phyloP scores from a whole-genome alignment of 2,888 invertebrate genomes.

The Entomobrya multifasciata region DNA sequence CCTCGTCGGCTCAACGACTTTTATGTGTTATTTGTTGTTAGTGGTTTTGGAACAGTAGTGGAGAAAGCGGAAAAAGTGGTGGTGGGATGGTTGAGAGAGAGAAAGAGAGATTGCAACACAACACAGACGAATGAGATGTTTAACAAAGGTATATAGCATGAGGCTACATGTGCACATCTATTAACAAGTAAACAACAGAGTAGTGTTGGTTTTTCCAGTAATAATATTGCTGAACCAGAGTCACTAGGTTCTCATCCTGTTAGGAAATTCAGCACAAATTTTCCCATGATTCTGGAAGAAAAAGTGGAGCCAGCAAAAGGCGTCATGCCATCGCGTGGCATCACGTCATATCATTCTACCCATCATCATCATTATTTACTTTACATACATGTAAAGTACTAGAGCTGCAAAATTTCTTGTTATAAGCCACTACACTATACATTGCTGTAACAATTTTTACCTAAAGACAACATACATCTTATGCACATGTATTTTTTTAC shows the following conservation, averaged over 20 bases:
- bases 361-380: conserved; percentile 43
- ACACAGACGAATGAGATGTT: conserved; percentile 16
- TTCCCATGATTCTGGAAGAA: background rate
- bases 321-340: conserved; percentile 39
- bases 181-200: background rate
- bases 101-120: background rate
- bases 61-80: background rate
- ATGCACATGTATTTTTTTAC: no score
- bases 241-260: conserved; percentile 15
- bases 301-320: conserved; percentile 21
- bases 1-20: background rate
- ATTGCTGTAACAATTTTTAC: no score
- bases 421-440: no score
- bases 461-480: no score
- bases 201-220: no score
- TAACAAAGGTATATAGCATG: background rate
- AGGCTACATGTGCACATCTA: background rate
- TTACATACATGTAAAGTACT: no score
- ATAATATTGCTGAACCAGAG: background rate
- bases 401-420: no score
- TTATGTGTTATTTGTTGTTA: background rate
- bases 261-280: conserved; percentile 20
- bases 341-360: conserved; percentile 28
- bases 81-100: background rate
- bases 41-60: background rate